Percentiles rank a stretch among this genome's conserved stretches.
These are phyloP conservation scores for Euwallacea similis DNA, from an alignment of 1,140 invertebrate genomes.

Conservation along the genomic window DNA sequence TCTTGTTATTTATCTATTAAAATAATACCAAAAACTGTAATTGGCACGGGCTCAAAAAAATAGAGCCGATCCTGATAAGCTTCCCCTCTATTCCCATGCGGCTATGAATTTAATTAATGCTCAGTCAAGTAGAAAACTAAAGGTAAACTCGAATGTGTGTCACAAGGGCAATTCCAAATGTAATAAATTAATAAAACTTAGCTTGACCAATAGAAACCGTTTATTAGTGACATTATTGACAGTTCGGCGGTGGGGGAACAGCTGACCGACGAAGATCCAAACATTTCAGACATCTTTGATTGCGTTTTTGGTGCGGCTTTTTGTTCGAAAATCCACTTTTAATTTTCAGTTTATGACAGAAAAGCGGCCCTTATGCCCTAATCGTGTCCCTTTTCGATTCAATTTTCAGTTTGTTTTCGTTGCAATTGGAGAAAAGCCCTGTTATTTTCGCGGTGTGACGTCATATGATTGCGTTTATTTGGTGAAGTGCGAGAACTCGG, in stretches of 20 bases:
- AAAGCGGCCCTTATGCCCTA: conserved; percentile 33
- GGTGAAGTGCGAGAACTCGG: conserved; percentile 42
- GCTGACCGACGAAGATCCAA: conserved; percentile 46
- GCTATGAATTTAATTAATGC: no score
- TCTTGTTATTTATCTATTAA: no score
- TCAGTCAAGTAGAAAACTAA: background rate
- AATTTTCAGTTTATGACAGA: conserved; percentile 46
- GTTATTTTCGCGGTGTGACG: conserved; percentile 43
- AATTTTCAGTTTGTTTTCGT: conserved; percentile 34
- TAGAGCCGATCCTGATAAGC: no score
- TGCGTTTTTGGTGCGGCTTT: conserved; percentile 40
- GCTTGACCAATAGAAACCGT: conserved; percentile 18
- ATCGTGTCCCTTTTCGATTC: conserved; percentile 29
- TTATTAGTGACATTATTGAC: conserved; percentile 13
- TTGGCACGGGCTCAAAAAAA: no score
- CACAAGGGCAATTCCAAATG: conserved; percentile 35
- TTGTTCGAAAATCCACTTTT: conserved; percentile 33
- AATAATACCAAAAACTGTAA: no score
- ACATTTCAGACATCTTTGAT: conserved; percentile 47
- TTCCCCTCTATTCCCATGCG: no score
- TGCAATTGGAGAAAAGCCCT: conserved; percentile 27
- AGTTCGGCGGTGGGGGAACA: conserved; percentile 43
- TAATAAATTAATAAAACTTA: conserved; percentile 22
- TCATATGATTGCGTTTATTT: conserved; percentile 48
- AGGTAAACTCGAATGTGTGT: conserved; percentile 22